phyloP scores from a whole-genome alignment of 2,797 vertebrate genomes.

The Selene dorsalis region DNA sequence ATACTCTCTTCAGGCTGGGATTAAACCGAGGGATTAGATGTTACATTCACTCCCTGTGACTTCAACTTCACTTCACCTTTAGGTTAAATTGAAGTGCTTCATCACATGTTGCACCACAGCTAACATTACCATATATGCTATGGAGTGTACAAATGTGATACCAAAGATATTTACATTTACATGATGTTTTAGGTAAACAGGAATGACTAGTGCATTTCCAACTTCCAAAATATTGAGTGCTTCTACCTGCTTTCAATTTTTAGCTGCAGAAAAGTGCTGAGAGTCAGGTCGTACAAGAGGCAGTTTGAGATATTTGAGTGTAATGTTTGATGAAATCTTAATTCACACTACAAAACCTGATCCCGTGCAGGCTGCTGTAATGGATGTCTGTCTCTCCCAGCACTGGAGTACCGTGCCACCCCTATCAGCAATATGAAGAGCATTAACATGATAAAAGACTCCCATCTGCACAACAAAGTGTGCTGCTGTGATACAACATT shows the following conservation, averaged over 20 bases:
- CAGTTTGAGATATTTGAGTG: conserved; percentile 39
- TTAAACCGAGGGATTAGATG: conserved; percentile 68
- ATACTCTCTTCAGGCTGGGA: conserved; percentile 64
- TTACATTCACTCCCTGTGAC: conserved; percentile 46
- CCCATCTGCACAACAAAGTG: conserved; percentile 56
- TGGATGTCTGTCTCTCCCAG: conserved; percentile 40
- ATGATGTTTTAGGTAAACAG: conserved; percentile 31
- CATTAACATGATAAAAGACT: conserved; percentile 69
- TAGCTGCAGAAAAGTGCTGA: conserved; percentile 2
- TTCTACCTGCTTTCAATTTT: conserved; percentile 12
- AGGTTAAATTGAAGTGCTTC: conserved; percentile 47
- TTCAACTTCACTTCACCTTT: conserved; percentile 46
- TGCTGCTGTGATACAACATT: conserved; percentile 48
- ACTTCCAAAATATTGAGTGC: conserved; percentile 1
- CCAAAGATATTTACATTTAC: conserved; percentile 10
- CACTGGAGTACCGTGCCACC: conserved; percentile 45
- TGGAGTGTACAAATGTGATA: not conserved
- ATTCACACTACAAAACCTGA: conserved; percentile 47
- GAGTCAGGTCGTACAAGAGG: conserved; percentile 9
- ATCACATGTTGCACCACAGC: conserved; percentile 18
- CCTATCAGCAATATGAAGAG: conserved; percentile 52
- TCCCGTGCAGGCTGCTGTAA: conserved; percentile 40
- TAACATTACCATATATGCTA: not conserved
- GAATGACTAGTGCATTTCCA: not conserved
- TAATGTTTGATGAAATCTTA: conserved; percentile 40